A percentile compares a stretch with the other conserved stretches of the same genome.
Conservation (phyloP, 2,113 vertebrate genomes). For the Hymenochirus boettgeri region DNA sequence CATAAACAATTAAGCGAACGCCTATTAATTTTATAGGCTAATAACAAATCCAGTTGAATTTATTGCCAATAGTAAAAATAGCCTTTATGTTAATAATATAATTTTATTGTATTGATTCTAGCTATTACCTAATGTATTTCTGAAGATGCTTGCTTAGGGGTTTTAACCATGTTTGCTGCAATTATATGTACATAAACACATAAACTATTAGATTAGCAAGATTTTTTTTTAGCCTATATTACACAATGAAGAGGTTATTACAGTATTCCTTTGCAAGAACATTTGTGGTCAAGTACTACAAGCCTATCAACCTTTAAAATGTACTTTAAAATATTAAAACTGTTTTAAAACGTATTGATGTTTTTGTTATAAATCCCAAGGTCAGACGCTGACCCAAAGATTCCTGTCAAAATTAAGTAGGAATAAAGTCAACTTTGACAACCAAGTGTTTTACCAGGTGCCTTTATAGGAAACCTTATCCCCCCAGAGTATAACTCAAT, state of each 20-base stretch:
- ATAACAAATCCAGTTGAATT: neutral
- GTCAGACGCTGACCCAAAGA: conserved; percentile 44
- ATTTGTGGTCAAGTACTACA: neutral
- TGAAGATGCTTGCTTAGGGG: neutral
- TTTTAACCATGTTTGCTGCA: neutral
- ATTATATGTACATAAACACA: conserved; percentile 20
- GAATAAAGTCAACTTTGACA: conserved; percentile 44
- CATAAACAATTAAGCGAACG: too few relatives aligned
- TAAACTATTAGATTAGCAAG: conserved; percentile 33
- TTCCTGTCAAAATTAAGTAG: conserved; percentile 43
- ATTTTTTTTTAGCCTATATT: neutral
- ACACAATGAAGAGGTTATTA: neutral
- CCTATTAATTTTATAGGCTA: neutral
- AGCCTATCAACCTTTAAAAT: neutral
- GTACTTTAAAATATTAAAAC: neutral
- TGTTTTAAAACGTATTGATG: conserved; percentile 11
- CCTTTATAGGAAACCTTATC: conserved; percentile 52
- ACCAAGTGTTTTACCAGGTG: conserved; percentile 46
- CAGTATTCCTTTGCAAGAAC: too few relatives aligned
- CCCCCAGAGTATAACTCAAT: conserved; percentile 55
- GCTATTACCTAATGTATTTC: neutral
- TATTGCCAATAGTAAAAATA: neutral
- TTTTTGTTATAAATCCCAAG: conserved; percentile 47
- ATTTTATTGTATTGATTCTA: neutral
- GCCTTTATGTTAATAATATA: neutral